Evolutionary conservation across 2,113 vertebrate genomes (phyloP).

Genomic region (Hassar affinis): DNA sequence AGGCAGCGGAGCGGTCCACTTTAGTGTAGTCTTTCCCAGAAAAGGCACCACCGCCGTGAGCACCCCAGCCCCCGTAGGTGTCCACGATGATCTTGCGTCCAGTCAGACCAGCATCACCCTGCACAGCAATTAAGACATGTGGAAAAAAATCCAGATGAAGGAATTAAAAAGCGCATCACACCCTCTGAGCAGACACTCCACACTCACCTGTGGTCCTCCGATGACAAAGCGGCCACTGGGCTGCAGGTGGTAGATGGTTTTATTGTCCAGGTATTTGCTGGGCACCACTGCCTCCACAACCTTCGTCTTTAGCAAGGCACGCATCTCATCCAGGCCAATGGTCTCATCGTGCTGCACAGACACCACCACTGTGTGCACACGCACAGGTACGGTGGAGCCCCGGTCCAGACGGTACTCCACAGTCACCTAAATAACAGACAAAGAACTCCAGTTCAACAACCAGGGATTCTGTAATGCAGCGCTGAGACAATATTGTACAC

Average conservation of each 20-base stretch:
- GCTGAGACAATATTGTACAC: no score
- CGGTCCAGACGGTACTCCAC: conserved; percentile 93
- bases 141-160: not conserved
- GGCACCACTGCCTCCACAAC: conserved; percentile 90
- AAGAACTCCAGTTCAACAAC: not conserved
- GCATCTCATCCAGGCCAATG: conserved; percentile 88
- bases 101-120: conserved; percentile 92
- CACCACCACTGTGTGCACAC: conserved; percentile 92
- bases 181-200: no score
- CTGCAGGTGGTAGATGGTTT: conserved; percentile 93
- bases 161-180: not conserved
- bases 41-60: conserved; percentile 92
- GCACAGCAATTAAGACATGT: not conserved
- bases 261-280: conserved; percentile 80
- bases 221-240: conserved; percentile 96
- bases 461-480: not conserved
- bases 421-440: conserved; percentile 73
- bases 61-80: conserved; percentile 94
- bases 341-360: conserved; percentile 92
- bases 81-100: conserved; percentile 96
- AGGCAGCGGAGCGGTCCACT: conserved; percentile 92
- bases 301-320: conserved; percentile 84
- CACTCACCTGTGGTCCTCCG: conserved; percentile 88
- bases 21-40: conserved; percentile 98
- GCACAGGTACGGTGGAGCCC: conserved; percentile 86